These are phyloP conservation scores for Momotus momota DNA, from an alignment of 2,797 vertebrate genomes.

Conservation along the genomic window DNA sequence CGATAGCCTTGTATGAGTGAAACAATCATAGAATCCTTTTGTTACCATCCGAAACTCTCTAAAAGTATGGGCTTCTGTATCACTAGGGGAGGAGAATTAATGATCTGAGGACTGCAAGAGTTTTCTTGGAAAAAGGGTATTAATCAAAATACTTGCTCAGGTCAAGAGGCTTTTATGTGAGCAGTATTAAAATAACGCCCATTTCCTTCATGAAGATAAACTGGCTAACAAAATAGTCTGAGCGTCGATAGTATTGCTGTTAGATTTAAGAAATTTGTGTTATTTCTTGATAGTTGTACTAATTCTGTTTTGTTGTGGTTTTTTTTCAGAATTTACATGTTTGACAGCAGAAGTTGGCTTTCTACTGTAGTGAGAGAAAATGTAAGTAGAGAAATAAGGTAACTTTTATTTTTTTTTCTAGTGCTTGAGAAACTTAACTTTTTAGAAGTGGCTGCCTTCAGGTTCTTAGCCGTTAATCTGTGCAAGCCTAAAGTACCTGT, in stretches of 20 bases:
- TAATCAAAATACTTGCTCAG: background rate
- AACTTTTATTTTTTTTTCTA: background rate
- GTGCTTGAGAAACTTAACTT: background rate
- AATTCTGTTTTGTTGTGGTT: background rate
- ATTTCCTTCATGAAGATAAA: background rate
- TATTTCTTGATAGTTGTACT: background rate
- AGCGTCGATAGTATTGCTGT: background rate
- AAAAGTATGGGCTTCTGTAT: background rate
- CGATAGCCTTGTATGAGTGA: background rate
- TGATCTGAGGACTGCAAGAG: background rate
- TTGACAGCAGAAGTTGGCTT: conserved; percentile 69
- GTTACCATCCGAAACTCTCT: background rate
- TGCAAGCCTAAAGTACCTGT: background rate
- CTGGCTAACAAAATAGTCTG: background rate
- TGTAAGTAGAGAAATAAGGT: conserved; percentile 39
- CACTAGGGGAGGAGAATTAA: background rate
- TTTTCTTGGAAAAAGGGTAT: background rate
- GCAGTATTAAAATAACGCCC: background rate
- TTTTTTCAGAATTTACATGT: conserved; percentile 64
- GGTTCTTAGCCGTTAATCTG: background rate
- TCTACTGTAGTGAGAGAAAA: conserved; percentile 66
- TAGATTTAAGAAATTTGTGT: background rate
- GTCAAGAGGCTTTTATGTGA: background rate
- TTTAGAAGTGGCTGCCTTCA: background rate
- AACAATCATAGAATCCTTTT: background rate